These are phyloP conservation scores for Thaleichthys pacificus DNA, from an alignment of 2,797 vertebrate species.

Conservation along the genomic window DNA sequence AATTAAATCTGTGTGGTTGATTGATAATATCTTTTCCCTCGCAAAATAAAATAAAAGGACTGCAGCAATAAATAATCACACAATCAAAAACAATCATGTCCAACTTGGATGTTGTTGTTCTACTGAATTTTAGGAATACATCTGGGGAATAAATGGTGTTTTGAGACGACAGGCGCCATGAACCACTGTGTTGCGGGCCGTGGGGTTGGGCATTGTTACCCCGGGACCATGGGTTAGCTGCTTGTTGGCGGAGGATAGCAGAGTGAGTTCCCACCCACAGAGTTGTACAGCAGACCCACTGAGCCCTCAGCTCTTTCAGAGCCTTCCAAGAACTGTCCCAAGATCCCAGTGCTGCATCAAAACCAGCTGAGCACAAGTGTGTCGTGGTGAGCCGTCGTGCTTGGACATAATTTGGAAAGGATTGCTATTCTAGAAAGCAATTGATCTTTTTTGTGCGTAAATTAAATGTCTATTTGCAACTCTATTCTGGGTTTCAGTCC, in stretches of 20 bases:
- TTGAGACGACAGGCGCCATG: conserved; percentile 73
- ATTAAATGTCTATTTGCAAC: conserved; percentile 46
- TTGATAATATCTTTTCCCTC: conserved; percentile 82
- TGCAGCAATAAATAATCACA: conserved; percentile 80
- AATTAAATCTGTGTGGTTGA: conserved; percentile 87
- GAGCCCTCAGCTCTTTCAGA: conserved; percentile 61
- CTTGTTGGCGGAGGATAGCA: conserved; percentile 65
- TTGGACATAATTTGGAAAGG: conserved; percentile 65
- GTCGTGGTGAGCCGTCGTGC: conserved; percentile 54
- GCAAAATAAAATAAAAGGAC: conserved; percentile 75
- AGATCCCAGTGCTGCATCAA: conserved; percentile 68
- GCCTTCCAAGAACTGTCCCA: conserved; percentile 62
- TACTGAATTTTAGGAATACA: conserved; percentile 76
- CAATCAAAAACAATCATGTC: conserved; percentile 78
- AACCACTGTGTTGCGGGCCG: conserved; percentile 63
- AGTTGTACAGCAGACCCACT: conserved; percentile 55
- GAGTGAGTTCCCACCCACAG: conserved; percentile 73
- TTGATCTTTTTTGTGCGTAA: conserved; percentile 52
- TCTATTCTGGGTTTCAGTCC: conserved; percentile 3
- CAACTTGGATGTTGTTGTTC: conserved; percentile 77
- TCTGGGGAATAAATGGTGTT: conserved; percentile 74
- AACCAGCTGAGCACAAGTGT: conserved; percentile 67
- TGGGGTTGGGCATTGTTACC: conserved; percentile 62
- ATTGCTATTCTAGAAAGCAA: conserved; percentile 57
- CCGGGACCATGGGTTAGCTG: conserved; percentile 49